Conservation (phyloP, 2,888 invertebrate species). For the Notodonta dromedarius region DNA sequence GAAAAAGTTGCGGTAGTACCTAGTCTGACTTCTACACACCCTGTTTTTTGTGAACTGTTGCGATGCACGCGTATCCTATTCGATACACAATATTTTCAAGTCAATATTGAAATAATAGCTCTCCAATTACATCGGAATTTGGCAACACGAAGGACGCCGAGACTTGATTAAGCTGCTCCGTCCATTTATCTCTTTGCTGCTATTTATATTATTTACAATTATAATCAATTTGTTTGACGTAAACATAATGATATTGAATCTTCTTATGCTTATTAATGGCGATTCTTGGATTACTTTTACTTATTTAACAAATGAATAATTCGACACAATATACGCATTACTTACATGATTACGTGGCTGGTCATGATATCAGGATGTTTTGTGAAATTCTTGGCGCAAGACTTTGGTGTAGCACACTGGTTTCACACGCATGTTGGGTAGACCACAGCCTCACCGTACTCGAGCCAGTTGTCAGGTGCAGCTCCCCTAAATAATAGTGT, state of each 20-base stretch:
- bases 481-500: conserved; percentile 19
- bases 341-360: no score
- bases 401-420: conserved; percentile 35
- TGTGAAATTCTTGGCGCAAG: not conserved
- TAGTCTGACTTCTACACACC: no score
- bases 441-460: conserved; percentile 60
- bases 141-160: conserved; percentile 46
- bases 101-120: conserved; percentile 40
- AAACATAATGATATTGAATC: conserved; percentile 24
- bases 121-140: conserved; percentile 54
- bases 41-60: no score
- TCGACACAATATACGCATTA: not conserved
- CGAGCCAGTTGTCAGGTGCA: conserved; percentile 36
- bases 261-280: conserved; percentile 16
- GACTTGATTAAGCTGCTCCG: conserved; percentile 44
- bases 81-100: conserved; percentile 25
- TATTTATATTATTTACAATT: conserved; percentile 38
- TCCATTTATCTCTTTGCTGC: conserved; percentile 35
- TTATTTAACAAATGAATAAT: conserved; percentile 4
- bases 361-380: not conserved
- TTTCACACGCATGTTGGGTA: conserved; percentile 68
- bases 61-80: conserved; percentile 26
- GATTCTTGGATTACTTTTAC: conserved; percentile 5
- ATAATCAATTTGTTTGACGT: conserved; percentile 34
- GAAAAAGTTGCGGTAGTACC: no score